Conservation (phyloP, 1,140 invertebrate genomes). For the Dysdera silvatica region DNA sequence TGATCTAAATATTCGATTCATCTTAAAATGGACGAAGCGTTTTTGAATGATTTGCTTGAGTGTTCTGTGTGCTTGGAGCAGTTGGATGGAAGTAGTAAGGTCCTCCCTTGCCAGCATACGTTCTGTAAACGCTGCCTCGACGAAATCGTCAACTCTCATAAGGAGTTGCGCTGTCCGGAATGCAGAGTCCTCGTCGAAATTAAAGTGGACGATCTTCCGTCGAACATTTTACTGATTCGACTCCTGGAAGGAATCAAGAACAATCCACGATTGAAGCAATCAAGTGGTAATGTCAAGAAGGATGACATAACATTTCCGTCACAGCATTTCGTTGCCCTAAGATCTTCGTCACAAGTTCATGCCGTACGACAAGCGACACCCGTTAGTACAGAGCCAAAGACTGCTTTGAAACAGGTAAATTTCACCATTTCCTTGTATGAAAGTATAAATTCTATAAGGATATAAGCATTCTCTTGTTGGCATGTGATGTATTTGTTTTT, state of each 20-base stretch:
- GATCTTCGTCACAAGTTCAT: slow-evolving; percentile 91
- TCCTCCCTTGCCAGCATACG: slow-evolving; percentile 89
- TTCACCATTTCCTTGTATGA: too few species aligned
- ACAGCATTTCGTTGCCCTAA: slow-evolving; percentile 95
- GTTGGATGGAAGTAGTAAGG: slow-evolving; percentile 78
- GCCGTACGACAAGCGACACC: too few species aligned
- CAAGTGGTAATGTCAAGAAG: neutral
- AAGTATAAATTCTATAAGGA: too few species aligned
- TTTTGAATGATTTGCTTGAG: slow-evolving; percentile 77
- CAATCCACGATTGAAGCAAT: neutral
- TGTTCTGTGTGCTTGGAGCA: slow-evolving; percentile 88
- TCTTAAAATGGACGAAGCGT: slow-evolving; percentile 9
- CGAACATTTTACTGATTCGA: slow-evolving; percentile 84
- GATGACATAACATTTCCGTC: too few species aligned
- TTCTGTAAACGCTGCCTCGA: slow-evolving; percentile 89
- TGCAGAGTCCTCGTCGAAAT: slow-evolving; percentile 76
- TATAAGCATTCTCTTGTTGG: too few species aligned
- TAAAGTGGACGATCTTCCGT: slow-evolving; percentile 76
- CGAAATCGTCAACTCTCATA: slow-evolving; percentile 75
- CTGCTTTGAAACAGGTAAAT: too few species aligned
- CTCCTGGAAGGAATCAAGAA: slow-evolving; percentile 64
- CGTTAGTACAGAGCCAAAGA: too few species aligned
- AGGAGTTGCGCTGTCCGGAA: slow-evolving; percentile 82
- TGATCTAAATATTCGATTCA: too few species aligned
- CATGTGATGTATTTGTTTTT: too few species aligned